Conservation (phyloP, 1,140 invertebrate genomes). For the Phortica variegata region DNA sequence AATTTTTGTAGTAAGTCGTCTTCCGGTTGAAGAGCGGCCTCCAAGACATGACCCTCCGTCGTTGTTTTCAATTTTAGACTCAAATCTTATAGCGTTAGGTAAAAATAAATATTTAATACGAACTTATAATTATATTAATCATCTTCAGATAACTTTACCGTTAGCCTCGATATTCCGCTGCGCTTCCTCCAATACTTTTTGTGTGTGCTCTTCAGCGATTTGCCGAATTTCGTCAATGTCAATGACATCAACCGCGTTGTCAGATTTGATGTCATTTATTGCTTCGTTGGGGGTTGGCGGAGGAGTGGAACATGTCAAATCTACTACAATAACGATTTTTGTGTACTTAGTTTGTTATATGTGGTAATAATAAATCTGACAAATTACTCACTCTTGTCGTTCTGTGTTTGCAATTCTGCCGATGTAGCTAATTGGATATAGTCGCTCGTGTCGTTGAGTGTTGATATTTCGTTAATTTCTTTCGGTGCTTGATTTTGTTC, state of each 20-base stretch:
- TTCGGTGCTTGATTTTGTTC: background rate
- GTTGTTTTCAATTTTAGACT: background rate
- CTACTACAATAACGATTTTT: background rate
- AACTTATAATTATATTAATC: constrained; percentile 8
- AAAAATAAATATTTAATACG: constrained; percentile 8
- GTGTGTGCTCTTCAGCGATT: constrained; percentile 15
- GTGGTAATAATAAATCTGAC: background rate
- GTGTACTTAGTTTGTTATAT: background rate
- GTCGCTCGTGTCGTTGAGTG: background rate
- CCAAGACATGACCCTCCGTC: background rate
- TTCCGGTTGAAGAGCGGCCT: background rate
- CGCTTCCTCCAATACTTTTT: constrained; percentile 15
- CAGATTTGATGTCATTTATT: constrained; percentile 2
- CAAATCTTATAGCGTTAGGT: background rate
- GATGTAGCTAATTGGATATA: background rate
- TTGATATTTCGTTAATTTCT: background rate
- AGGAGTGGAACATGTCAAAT: constrained; percentile 7
- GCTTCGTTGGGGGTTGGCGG: constrained; percentile 2
- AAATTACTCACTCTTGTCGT: background rate
- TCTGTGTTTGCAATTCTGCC: background rate
- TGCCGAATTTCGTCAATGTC: constrained; percentile 9
- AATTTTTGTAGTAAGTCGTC: background rate
- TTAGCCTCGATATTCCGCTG: constrained; percentile 10
- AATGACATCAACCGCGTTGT: background rate
- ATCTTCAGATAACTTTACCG: constrained; percentile 6